A percentile compares a stretch with the other conserved stretches of the same genome.
These are phyloP conservation scores for Allobates femoralis DNA, from an alignment of 2,797 vertebrate genomes.

Conservation along the genomic window DNA sequence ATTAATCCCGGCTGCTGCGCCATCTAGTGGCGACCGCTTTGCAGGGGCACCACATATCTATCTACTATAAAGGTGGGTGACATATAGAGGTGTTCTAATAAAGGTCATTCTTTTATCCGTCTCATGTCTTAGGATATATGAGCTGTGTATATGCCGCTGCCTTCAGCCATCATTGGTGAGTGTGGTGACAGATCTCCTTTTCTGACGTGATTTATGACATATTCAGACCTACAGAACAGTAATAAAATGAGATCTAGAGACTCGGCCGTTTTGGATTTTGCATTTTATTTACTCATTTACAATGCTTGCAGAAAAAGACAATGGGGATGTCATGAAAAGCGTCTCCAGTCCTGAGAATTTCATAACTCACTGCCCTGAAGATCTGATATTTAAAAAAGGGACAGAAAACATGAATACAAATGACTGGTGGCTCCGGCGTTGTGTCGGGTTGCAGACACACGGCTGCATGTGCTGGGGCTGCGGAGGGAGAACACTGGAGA, in stretches of 20 bases:
- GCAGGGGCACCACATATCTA: too few relatives aligned
- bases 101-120: conserved; percentile 1
- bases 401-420: conserved; percentile 32
- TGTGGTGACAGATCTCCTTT: background rate
- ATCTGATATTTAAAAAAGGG: conserved; percentile 25
- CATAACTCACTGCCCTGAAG: conserved; percentile 21
- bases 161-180: background rate
- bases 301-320: conserved; percentile 33
- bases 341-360: conserved; percentile 6
- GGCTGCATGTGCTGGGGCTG: background rate
- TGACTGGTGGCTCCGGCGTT: background rate
- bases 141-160: conserved; percentile 1
- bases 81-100: background rate
- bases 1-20: too few relatives aligned
- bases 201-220: background rate
- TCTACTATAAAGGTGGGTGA: background rate
- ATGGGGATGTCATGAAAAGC: conserved; percentile 4
- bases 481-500: background rate
- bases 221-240: background rate
- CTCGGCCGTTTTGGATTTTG: background rate
- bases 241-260: conserved; percentile 14
- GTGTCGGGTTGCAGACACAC: background rate
- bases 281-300: conserved; percentile 4
- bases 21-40: too few relatives aligned
- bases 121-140: background rate